phyloP scores from a whole-genome alignment of 2,113 vertebrate species.

The Morphnarchus princeps region DNA sequence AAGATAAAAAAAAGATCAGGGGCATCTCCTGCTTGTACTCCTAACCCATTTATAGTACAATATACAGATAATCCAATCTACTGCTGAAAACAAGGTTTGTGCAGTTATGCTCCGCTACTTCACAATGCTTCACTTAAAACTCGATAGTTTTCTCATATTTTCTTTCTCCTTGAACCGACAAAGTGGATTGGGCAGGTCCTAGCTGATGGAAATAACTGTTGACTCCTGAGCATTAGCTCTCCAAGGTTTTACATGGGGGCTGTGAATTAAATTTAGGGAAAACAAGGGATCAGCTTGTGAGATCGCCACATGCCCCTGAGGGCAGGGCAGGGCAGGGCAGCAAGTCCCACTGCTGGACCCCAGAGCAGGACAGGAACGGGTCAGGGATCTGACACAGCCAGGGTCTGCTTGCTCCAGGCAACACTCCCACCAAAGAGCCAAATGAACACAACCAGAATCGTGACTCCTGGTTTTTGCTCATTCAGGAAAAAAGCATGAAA shows the following conservation, averaged over 20 bases:
- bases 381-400: not conserved
- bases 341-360: not conserved
- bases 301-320: not conserved
- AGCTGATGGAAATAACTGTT: not conserved
- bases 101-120: conserved; percentile 23
- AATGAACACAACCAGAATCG: not conserved
- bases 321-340: not conserved
- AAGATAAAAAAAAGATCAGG: conserved; percentile 10
- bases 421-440: not conserved
- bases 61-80: conserved; percentile 66
- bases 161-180: conserved; percentile 39
- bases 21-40: conserved; percentile 42
- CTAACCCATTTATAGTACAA: conserved; percentile 64
- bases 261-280: not conserved
- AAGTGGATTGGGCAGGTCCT: not conserved
- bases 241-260: rapidly evolving
- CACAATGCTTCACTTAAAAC: conserved; percentile 50
- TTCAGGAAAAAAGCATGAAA: not conserved
- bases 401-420: not conserved
- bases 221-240: not conserved
- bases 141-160: conserved; percentile 51
- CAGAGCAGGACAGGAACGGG: not conserved
- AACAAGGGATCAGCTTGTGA: not conserved
- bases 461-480: not conserved
- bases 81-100: conserved; percentile 52